Conservation (phyloP, 1,140 invertebrate species). For the Zaprionus capensis region DNA sequence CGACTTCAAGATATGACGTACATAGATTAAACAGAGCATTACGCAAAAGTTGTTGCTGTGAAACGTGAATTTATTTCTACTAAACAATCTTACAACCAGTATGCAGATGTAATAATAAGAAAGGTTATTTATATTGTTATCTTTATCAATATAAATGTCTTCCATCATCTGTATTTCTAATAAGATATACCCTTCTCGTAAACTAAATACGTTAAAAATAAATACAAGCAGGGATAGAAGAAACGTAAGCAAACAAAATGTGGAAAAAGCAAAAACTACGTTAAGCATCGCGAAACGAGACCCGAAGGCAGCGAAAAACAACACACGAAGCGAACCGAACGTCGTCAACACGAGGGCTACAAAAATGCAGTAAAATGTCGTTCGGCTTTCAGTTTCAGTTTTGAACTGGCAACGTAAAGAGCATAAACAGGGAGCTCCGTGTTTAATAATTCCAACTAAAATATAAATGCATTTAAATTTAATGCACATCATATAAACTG, state of each 20-base stretch:
- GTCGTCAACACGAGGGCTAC: slow-evolving; percentile 41
- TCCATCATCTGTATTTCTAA: neutral
- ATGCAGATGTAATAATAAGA: neutral
- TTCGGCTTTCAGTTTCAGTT: slow-evolving; percentile 74
- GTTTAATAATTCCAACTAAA: slow-evolving; percentile 4
- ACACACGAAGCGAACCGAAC: slow-evolving; percentile 44
- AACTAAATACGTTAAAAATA: slow-evolving; percentile 38
- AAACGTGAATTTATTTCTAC: neutral
- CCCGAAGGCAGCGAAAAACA: slow-evolving; percentile 54
- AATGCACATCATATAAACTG: slow-evolving; percentile 58
- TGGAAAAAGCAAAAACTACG: slow-evolving; percentile 35
- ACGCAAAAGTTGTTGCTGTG: neutral
- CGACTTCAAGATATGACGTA: slow-evolving; percentile 24
- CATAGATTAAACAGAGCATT: neutral
- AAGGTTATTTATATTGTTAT: neutral
- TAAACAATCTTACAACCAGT: neutral
- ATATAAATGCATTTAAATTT: slow-evolving; percentile 45
- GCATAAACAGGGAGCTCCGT: slow-evolving; percentile 41
- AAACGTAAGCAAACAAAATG: slow-evolving; percentile 46
- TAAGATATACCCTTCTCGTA: slow-evolving; percentile 20
- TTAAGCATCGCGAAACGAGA: slow-evolving; percentile 51
- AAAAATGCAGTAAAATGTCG: slow-evolving; percentile 70
- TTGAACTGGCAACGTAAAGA: slow-evolving; percentile 51
- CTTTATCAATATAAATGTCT: neutral
- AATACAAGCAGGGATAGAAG: slow-evolving; percentile 25